phyloP scores from a whole-genome alignment of 2,888 invertebrate genomes.

The Syrphus vitripennis region DNA sequence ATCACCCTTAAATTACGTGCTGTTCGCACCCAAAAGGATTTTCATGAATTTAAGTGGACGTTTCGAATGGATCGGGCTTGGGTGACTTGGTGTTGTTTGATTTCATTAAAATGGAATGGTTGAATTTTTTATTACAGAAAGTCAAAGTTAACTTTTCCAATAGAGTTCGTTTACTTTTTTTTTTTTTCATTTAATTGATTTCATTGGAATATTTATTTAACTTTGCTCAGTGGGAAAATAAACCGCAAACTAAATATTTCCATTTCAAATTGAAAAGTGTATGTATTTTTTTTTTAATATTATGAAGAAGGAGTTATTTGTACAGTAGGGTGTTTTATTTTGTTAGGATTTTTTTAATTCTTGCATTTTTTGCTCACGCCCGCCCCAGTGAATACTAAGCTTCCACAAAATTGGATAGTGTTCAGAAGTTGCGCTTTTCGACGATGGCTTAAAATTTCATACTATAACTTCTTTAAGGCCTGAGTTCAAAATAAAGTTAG shows the following conservation, averaged over 20 bases:
- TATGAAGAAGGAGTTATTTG: too few species aligned
- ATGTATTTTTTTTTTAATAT: too few species aligned
- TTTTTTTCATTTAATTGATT: background rate
- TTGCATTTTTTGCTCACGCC: too few species aligned
- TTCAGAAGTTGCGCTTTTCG: too few species aligned
- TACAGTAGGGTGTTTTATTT: too few species aligned
- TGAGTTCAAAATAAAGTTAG: too few species aligned
- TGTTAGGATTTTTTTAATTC: too few species aligned
- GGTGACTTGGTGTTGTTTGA: background rate
- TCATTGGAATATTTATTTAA: background rate
- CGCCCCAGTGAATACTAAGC: too few species aligned
- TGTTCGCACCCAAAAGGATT: background rate
- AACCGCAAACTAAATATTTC: background rate
- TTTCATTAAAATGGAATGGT: background rate
- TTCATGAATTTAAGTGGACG: background rate
- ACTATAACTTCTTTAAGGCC: too few species aligned
- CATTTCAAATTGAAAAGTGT: background rate
- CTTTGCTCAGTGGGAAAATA: background rate
- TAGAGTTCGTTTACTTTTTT: too few species aligned
- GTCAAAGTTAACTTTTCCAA: background rate
- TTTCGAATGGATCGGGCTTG: background rate
- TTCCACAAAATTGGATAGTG: too few species aligned
- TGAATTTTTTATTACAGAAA: background rate
- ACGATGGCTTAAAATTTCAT: too few species aligned
- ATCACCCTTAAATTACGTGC: background rate